Evolutionary conservation across 2,113 vertebrate species (phyloP).

Genomic region (Danio rerio): GRCz12tu NC_133183.1:11648501-11649000

Average conservation of each 20-base stretch:
- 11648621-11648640: neutral
- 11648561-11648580: neutral
- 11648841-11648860: slow-evolving; percentile 71
- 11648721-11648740: slow-evolving; percentile 5
- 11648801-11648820: too few species aligned
- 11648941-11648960: slow-evolving; percentile 52
- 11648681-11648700: neutral
- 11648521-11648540: slow-evolving; percentile 2
- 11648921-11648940: slow-evolving; percentile 41
- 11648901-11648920: slow-evolving; percentile 54
- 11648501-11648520: neutral
- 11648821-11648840: slow-evolving; percentile 52
- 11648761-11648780: slow-evolving; percentile 35
- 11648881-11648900: slow-evolving; percentile 73
- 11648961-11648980: slow-evolving; percentile 44
- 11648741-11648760: slow-evolving; percentile 3
- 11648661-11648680: neutral
- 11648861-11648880: slow-evolving; percentile 48
- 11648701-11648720: neutral
- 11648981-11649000: slow-evolving; percentile 16
- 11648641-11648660: slow-evolving; percentile 29
- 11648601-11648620: neutral
- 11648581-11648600: neutral
- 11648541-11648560: neutral
- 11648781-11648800: slow-evolving; percentile 57